phyloP scores from a whole-genome alignment of 2,888 invertebrate species.

The Drosophila meridionalis region DNA sequence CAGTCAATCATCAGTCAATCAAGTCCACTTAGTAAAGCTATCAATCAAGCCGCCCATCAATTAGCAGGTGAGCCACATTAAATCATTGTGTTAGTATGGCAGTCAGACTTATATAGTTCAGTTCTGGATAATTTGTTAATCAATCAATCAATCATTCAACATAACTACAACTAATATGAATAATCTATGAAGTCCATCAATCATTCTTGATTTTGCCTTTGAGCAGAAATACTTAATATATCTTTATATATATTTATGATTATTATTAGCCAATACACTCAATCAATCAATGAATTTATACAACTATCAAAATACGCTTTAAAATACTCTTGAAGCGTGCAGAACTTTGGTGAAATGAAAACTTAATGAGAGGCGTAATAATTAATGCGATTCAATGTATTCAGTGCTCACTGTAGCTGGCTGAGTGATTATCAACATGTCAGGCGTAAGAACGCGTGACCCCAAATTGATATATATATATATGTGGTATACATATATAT shows the following conservation, averaged over 20 bases:
- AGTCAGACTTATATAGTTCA: too few species aligned
- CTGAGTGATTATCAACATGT: conserved; percentile 9
- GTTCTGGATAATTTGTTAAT: too few species aligned
- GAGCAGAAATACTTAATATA: too few species aligned
- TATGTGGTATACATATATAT: neutral
- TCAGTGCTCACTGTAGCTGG: conserved; percentile 7
- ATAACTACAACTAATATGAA: too few species aligned
- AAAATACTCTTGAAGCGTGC: neutral
- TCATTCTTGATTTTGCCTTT: too few species aligned
- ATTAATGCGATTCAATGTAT: conserved; percentile 5
- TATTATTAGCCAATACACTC: neutral
- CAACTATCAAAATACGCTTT: neutral
- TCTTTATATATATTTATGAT: too few species aligned
- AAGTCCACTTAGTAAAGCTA: fast-evolving
- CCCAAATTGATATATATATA: neutral
- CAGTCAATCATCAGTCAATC: neutral
- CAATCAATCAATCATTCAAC: neutral
- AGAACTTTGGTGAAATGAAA: neutral
- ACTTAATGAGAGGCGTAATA: conserved; percentile 1
- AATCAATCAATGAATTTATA: neutral
- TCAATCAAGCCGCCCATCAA: neutral
- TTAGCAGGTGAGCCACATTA: neutral
- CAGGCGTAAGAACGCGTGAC: neutral
- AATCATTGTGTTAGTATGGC: too few species aligned
- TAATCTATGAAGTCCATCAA: too few species aligned